Base-by-base conservation (phyloP, 1,140 invertebrate species). In the Brachionus manjavacas region DNA sequence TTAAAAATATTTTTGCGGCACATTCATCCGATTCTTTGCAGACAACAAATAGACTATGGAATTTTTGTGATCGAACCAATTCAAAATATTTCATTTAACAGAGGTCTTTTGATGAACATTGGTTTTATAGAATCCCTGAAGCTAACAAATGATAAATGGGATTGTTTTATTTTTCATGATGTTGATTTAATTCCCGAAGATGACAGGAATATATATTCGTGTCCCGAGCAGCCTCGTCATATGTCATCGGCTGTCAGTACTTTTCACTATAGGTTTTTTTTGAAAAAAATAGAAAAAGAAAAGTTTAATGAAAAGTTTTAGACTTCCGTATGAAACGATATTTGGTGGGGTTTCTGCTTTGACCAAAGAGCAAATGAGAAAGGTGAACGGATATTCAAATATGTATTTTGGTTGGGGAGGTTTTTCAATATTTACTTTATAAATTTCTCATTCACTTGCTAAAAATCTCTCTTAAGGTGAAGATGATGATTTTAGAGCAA, bases 111-210 rank as follows among this genome's bases (percentile, higher is more conserved):
- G 66, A 95, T 98, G 93, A 98, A 98, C 89, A 93, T 97, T 14
- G 96, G 96, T 6, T 97, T 94, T 89, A 91, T 92, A 55, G 96
- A 97, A 89, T 94, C 95, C 1, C 89, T 93, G 85, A 94, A 94
- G 87, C 89, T 93, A 49, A 92, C 92, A 52, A 90, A 92, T 52
- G 95, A 83, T 46, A 86, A 85, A 68, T 89, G 93, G 90, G 93
- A 95, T 86, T 98, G 96, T 90, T 96, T 96, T 89, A 93, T 97
- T 85, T 97, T 97, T 90, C 96, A 97, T 90, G 96, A 98, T 89
- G 94, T 98, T 25, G 96, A 98, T 89, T 91, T 97, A 68, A 89
- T 98, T 86, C 95, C 96, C 6, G 93, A 97, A 87, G 94, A 98
- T 90, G 94, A 96, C 87, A 90, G 93, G 84, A 97, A 97, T 90